These are phyloP conservation scores for Tenthredo livida DNA, from an alignment of 2,888 invertebrate genomes.

Conservation along the genomic window DNA sequence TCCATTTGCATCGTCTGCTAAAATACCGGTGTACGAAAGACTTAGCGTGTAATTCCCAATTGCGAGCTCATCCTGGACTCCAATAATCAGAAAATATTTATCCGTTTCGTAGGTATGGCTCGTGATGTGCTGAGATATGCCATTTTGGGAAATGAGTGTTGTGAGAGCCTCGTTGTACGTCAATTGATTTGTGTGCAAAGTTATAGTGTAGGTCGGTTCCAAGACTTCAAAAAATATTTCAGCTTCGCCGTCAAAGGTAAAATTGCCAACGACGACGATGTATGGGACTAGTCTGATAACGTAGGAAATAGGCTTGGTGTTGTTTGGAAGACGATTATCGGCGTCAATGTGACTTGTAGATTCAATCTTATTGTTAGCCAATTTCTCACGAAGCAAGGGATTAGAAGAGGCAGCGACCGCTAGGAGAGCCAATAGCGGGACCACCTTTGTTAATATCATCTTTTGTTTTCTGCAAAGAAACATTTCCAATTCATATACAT, in stretches of 20 bases:
- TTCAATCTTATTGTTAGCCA: neutral
- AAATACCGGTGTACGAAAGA: constrained; percentile 74
- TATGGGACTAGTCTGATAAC: constrained; percentile 80
- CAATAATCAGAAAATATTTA: constrained; percentile 51
- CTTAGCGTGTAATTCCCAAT: constrained; percentile 70
- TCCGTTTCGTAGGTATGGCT: constrained; percentile 21
- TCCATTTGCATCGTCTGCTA: constrained; percentile 80
- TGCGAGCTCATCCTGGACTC: constrained; percentile 65
- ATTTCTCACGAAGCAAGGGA: neutral
- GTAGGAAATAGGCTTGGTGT: constrained; percentile 80
- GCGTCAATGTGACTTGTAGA: neutral
- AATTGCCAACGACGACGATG: constrained; percentile 76
- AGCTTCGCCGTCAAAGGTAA: constrained; percentile 78
- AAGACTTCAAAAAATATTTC: constrained; percentile 80
- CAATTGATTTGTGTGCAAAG: constrained; percentile 81
- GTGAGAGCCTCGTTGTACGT: neutral
- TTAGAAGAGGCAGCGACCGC: neutral
- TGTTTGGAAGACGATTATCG: constrained; percentile 78
- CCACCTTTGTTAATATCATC: neutral
- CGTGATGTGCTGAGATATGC: neutral
- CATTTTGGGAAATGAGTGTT: neutral
- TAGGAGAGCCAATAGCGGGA: neutral
- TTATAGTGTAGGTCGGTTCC: constrained; percentile 83
- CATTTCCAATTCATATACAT: neutral
- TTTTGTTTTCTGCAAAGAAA: neutral